These are phyloP conservation scores for Megalops atlanticus DNA, from an alignment of 2,113 vertebrate genomes.

Conservation along the genomic window DNA sequence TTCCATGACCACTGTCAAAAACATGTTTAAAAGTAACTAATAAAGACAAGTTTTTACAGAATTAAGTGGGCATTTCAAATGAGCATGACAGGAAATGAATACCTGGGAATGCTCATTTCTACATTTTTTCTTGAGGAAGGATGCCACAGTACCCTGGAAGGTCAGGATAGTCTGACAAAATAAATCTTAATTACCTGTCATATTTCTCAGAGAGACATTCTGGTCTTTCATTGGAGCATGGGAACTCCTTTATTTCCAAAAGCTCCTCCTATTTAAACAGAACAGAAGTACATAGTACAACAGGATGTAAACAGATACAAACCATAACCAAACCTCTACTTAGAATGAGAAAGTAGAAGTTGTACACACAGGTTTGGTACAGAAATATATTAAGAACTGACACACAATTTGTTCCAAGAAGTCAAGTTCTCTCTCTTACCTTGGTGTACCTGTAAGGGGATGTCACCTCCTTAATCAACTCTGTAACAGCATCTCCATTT, in stretches of 20 bases:
- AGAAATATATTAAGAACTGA: background rate
- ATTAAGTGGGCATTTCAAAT: too few relatives aligned
- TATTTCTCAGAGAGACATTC: conserved; percentile 95
- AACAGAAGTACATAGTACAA: background rate
- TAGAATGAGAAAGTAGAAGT: too few relatives aligned
- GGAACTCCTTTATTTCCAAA: conserved; percentile 91
- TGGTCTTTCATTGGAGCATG: conserved; percentile 90
- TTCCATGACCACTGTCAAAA: too few relatives aligned
- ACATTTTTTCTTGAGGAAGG: too few relatives aligned
- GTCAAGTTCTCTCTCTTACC: conserved; percentile 62
- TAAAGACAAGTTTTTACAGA: too few relatives aligned
- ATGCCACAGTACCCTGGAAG: background rate
- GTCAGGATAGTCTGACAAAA: background rate
- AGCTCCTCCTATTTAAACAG: conserved; percentile 81
- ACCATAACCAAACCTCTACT: background rate
- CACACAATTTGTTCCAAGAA: background rate
- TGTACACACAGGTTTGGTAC: too few relatives aligned
- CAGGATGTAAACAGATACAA: background rate
- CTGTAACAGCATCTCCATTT: conserved; percentile 72
- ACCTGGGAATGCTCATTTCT: too few relatives aligned
- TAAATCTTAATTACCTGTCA: conserved; percentile 80
- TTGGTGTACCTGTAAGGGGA: conserved; percentile 87
- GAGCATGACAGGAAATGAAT: too few relatives aligned
- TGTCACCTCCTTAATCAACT: conserved; percentile 62
- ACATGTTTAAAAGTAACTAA: too few relatives aligned